Percentiles rank a stretch among this genome's conserved stretches.
Conservation (phyloP, 1,140 invertebrate species). For the Cheumatopsyche charites region DNA sequence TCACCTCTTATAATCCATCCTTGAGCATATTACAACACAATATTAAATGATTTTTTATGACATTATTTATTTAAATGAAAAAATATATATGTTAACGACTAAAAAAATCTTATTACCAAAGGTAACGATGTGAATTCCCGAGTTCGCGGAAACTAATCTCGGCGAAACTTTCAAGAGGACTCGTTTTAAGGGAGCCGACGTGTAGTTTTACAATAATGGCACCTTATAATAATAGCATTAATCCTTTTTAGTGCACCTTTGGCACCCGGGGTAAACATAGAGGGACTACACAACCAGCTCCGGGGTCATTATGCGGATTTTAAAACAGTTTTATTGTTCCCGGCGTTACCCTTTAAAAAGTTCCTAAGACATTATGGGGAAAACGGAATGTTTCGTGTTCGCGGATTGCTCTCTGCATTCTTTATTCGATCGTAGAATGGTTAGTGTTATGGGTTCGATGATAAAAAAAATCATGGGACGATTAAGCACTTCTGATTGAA, state of each 20-base stretch:
- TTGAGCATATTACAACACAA: no score
- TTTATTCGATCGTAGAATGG: conserved; percentile 1
- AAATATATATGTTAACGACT: no score
- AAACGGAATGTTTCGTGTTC: conserved; percentile 16
- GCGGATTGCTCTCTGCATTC: conserved; percentile 6
- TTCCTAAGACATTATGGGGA: conserved; percentile 32
- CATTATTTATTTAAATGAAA: no score
- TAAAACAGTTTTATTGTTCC: conserved; percentile 47
- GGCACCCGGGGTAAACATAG: conserved; percentile 32
- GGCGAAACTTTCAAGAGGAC: no score
- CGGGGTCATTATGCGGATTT: conserved; percentile 45
- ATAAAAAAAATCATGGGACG: background rate
- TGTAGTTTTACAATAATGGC: conserved; percentile 24
- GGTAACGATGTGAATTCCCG: no score
- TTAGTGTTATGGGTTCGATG: no score
- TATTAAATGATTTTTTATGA: no score
- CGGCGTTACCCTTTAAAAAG: conserved; percentile 46
- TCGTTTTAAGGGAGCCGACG: no score
- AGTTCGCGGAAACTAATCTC: no score
- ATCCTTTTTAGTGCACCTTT: conserved; percentile 47
- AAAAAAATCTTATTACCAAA: no score
- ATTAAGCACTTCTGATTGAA: no score
- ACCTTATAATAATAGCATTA: conserved; percentile 43
- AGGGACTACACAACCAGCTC: background rate
- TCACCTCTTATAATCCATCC: no score